phyloP scores from a whole-genome alignment of 2,888 invertebrate species.

The Drosophila trichaetosa region DNA sequence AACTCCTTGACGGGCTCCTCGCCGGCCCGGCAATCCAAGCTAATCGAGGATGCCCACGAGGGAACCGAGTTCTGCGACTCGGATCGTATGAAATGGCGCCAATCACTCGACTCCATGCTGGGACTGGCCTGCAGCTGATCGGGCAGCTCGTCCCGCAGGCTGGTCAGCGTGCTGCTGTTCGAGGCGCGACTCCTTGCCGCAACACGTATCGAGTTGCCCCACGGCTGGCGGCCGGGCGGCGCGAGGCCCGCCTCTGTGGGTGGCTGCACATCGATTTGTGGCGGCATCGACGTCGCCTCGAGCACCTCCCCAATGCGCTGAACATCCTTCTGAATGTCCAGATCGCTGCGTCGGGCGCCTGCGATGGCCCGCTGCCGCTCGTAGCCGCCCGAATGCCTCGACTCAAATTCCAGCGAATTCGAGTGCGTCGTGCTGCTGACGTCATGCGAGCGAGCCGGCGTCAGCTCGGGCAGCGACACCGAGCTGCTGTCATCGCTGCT shows the following conservation, averaged over 20 bases:
- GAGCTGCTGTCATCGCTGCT: conserved; percentile 78
- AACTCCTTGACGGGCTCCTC: conserved; percentile 88
- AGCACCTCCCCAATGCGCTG: conserved; percentile 76
- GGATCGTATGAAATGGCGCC: conserved; percentile 84
- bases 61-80: conserved; percentile 88
- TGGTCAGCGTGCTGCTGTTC: conserved; percentile 87
- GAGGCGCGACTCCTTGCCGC: conserved; percentile 82
- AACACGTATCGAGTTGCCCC: conserved; percentile 68
- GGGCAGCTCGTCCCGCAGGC: conserved; percentile 86
- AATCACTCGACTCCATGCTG: conserved; percentile 87
- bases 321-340: conserved; percentile 82
- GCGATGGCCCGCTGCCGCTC: conserved; percentile 78
- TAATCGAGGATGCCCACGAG: conserved; percentile 88
- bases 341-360: conserved; percentile 82
- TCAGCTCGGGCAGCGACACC: conserved; percentile 60
- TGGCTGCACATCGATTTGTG: conserved; percentile 83
- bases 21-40: conserved; percentile 87
- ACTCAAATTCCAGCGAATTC: conserved; percentile 83
- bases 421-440: conserved; percentile 82
- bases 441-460: conserved; percentile 72
- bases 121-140: conserved; percentile 86
- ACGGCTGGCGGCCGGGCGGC: conserved; percentile 32
- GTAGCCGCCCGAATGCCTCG: conserved; percentile 82
- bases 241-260: conserved; percentile 65
- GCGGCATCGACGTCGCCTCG: conserved; percentile 53